These are phyloP conservation scores for Pogonomyrmex barbatus DNA, from an alignment of 1,140 invertebrate genomes.

Conservation along the genomic window DNA sequence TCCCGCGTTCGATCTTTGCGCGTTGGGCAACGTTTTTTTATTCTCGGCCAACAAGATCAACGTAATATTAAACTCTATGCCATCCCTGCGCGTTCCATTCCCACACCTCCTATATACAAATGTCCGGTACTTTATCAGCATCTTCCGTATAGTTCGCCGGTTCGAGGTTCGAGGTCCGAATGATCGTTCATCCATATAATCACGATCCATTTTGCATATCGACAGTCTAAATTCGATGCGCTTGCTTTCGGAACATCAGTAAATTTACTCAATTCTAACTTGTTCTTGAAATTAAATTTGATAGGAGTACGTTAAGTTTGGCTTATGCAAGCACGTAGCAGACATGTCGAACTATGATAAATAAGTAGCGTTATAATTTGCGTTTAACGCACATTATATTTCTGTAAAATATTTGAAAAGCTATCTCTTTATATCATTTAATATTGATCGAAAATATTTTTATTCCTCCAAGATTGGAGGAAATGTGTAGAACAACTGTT, in stretches of 20 bases:
- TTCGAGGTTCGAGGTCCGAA: not conserved
- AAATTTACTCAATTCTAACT: constrained; percentile 6
- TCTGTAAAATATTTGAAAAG: no score
- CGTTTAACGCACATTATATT: not conserved
- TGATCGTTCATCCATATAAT: constrained; percentile 25
- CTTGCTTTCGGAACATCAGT: not conserved
- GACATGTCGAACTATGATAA: not conserved
- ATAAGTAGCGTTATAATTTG: not conserved
- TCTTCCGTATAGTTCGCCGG: not conserved
- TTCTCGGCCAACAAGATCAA: constrained; percentile 40
- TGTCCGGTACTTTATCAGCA: constrained; percentile 56
- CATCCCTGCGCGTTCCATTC: not conserved
- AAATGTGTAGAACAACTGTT: not conserved
- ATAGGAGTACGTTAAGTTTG: not conserved
- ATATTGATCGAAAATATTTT: not conserved
- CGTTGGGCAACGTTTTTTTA: constrained; percentile 33
- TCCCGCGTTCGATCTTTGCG: constrained; percentile 53
- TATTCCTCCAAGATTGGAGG: not conserved
- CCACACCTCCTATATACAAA: constrained; percentile 33
- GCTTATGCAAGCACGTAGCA: no score
- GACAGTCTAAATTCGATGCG: constrained; percentile 10
- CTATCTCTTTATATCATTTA: not conserved
- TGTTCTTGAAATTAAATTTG: not conserved
- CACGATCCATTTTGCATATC: constrained; percentile 33
- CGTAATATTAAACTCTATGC: constrained; percentile 55